These are phyloP conservation scores for Engystomops pustulosus DNA, from an alignment of 2,113 vertebrate genomes.

Conservation along the genomic window DNA sequence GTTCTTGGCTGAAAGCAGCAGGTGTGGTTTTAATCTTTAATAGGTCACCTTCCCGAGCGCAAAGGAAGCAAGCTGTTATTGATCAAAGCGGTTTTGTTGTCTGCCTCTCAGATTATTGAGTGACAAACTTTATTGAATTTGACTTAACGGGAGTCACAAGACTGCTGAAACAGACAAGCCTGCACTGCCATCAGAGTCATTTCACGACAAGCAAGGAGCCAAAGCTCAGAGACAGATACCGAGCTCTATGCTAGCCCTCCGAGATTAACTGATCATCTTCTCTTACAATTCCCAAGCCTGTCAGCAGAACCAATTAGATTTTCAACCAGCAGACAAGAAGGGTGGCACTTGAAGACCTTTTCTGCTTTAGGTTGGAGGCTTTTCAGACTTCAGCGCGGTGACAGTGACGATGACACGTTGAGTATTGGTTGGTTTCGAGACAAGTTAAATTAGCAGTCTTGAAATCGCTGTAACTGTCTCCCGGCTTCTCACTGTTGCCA, in stretches of 20 bases:
- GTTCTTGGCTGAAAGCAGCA: conserved; percentile 75
- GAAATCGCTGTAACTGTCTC: conserved; percentile 92
- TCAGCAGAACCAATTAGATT: conserved; percentile 90
- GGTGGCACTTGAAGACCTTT: conserved; percentile 84
- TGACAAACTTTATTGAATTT: conserved; percentile 87
- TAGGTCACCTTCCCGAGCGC: conserved; percentile 86
- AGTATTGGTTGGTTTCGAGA: conserved; percentile 91
- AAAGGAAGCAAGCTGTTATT: conserved; percentile 83
- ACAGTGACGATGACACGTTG: conserved; percentile 93
- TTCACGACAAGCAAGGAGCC: conserved; percentile 81
- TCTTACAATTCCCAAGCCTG: conserved; percentile 86
- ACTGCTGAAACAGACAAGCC: conserved; percentile 83
- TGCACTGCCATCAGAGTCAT: conserved; percentile 82
- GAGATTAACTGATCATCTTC: conserved; percentile 86
- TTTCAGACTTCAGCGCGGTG: conserved; percentile 83
- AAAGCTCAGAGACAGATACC: conserved; percentile 85
- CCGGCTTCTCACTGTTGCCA: conserved; percentile 89
- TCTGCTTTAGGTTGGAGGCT: conserved; percentile 84
- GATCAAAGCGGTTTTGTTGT: conserved; percentile 85
- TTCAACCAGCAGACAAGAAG: conserved; percentile 87
- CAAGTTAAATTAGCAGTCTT: conserved; percentile 99
- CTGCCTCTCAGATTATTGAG: conserved; percentile 83
- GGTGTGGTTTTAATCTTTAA: conserved; percentile 84
- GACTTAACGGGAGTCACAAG: conserved; percentile 83
- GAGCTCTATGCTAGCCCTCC: conserved; percentile 84